Conservation (phyloP, 2,113 vertebrate genomes). For the Ranitomeya imitator region DNA sequence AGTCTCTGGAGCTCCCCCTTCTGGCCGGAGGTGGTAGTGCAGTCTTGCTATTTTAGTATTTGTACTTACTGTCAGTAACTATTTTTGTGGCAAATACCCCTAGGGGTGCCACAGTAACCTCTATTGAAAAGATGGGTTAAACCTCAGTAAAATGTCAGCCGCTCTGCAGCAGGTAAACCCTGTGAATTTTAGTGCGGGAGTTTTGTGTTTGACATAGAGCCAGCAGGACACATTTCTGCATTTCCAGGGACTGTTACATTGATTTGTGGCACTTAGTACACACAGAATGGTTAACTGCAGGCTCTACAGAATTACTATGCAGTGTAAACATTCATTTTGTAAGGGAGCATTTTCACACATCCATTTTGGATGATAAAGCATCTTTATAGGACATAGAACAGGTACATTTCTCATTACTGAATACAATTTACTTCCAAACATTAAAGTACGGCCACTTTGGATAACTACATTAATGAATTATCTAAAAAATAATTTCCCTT, state of each 20-base stretch:
- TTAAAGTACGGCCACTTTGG: neutral
- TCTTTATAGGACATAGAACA: neutral
- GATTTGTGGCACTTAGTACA: conserved; percentile 14
- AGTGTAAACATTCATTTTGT: neutral
- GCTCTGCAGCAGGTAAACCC: neutral
- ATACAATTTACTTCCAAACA: neutral
- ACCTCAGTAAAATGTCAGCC: neutral
- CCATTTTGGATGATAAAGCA: neutral
- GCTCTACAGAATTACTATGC: conserved; percentile 15
- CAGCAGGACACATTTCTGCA: conserved; percentile 17
- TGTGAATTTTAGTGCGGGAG: neutral
- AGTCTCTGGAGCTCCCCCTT: no score
- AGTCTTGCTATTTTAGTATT: no score
- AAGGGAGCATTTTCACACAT: neutral
- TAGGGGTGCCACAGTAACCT: no score
- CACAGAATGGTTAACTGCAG: neutral
- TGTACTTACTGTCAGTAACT: no score
- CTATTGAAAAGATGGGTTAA: neutral
- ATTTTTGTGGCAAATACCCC: no score
- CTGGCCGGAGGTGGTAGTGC: no score
- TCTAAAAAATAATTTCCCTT: no score
- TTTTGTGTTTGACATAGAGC: conserved; percentile 15
- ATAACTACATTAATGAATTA: no score
- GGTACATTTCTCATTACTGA: neutral
- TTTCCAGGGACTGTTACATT: conserved; percentile 9